Evolutionary conservation across 2,888 invertebrate species (phyloP).

Genomic region (Sinelater perroti): DNA sequence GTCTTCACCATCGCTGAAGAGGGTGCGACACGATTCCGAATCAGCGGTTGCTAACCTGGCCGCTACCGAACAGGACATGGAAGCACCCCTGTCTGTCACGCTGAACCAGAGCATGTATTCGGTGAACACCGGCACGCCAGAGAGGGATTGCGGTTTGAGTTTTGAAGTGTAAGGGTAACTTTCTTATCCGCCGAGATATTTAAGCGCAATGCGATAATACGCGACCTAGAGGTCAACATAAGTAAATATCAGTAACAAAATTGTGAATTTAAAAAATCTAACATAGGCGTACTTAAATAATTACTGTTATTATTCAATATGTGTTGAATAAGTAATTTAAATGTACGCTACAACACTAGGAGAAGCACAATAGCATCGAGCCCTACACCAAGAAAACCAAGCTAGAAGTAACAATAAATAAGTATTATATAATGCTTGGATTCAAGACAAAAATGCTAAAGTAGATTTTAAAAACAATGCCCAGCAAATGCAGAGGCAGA

Average conservation of each 20-base stretch:
- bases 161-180: not conserved
- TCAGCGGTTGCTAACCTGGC: slow-evolving; percentile 48
- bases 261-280: slow-evolving; percentile 6
- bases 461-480: not conserved
- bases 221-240: not conserved
- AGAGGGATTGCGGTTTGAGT: slow-evolving; percentile 74
- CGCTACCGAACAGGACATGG: slow-evolving; percentile 65
- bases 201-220: slow-evolving; percentile 11
- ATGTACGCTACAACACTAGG: not conserved
- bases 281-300: slow-evolving; percentile 5
- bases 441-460: slow-evolving; percentile 6
- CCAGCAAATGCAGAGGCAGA: slow-evolving; percentile 14
- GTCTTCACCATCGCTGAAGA: slow-evolving; percentile 59
- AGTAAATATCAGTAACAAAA: not conserved
- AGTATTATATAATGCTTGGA: slow-evolving; percentile 14
- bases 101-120: slow-evolving; percentile 98
- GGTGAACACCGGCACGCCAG: slow-evolving; percentile 93
- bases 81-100: slow-evolving; percentile 77
- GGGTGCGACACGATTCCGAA: slow-evolving; percentile 59
- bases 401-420: slow-evolving; percentile 9
- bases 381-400: slow-evolving; percentile 4
- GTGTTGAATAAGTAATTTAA: slow-evolving; percentile 10
- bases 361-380: slow-evolving; percentile 8
- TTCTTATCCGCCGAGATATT: not conserved
- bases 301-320: not conserved